These are phyloP conservation scores for Eumacrocentrus americanus DNA, from an alignment of 2,888 invertebrate species.

Conservation along the genomic window DNA sequence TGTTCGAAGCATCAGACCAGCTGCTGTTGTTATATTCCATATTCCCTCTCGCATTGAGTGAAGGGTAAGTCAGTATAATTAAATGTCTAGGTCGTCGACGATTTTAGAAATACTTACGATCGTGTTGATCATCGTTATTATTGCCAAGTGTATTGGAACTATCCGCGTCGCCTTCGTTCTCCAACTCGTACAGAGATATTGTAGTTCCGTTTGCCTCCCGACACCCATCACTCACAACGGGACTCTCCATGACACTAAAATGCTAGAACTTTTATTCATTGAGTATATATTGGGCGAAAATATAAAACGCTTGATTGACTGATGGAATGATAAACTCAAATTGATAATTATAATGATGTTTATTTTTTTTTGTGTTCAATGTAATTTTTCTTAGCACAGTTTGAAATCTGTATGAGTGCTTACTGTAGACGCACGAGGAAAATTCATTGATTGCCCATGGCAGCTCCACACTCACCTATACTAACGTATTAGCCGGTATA, in stretches of 20 bases:
- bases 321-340: too few species aligned
- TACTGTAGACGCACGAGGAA: too few species aligned
- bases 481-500: conserved; percentile 10
- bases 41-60: neutral
- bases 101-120: conserved; percentile 49
- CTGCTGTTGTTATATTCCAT: neutral
- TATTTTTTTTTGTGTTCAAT: too few species aligned
- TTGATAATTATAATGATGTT: too few species aligned
- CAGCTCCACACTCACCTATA: conserved; percentile 7
- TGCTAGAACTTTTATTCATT: neutral
- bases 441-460: neutral
- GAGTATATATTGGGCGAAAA: too few species aligned
- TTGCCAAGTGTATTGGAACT: conserved; percentile 53
- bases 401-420: too few species aligned
- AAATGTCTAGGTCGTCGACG: too few species aligned
- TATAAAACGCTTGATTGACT: too few species aligned
- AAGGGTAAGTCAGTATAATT: neutral
- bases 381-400: too few species aligned
- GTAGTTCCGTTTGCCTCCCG: conserved; percentile 43
- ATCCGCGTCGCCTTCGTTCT: conserved; percentile 56
- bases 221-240: conserved; percentile 47
- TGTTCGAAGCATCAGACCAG: neutral
- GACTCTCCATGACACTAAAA: conserved; percentile 54
- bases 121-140: conserved; percentile 46
- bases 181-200: conserved; percentile 44